Percentiles rank a stretch among this genome's conserved stretches.
phyloP scores from a whole-genome alignment of 2,797 vertebrate species.

The Cryptoblepharus egeriae region DNA sequence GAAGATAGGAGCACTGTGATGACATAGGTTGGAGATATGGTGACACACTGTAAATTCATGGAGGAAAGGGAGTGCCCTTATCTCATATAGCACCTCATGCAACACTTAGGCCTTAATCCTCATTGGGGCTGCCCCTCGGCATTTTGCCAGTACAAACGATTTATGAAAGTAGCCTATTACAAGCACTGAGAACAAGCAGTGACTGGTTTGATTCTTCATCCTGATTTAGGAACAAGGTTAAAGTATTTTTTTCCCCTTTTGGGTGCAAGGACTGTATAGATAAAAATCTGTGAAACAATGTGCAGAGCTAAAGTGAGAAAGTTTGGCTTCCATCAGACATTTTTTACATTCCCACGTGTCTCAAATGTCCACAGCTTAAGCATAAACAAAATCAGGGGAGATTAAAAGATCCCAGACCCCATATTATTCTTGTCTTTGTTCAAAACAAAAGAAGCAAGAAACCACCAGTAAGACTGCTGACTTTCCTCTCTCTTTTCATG shows the following conservation, averaged over 20 bases:
- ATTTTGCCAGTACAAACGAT: constrained; percentile 11
- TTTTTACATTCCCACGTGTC: constrained; percentile 67
- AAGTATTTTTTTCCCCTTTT: background rate
- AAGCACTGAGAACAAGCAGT: constrained; percentile 25
- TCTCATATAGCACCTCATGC: constrained; percentile 8
- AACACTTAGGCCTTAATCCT: background rate
- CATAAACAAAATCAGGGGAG: constrained; percentile 55
- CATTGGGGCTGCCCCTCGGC: background rate
- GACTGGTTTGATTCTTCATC: background rate
- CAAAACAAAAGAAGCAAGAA: constrained; percentile 25
- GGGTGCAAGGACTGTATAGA: constrained; percentile 20
- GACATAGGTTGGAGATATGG: background rate
- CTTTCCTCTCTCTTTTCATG: constrained; percentile 28
- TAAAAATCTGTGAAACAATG: constrained; percentile 52
- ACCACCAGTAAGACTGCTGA: background rate
- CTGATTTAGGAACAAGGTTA: constrained; percentile 21
- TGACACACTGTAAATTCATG: background rate
- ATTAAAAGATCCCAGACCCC: constrained; percentile 59
- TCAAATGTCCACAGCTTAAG: constrained; percentile 61
- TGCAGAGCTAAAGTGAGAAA: constrained; percentile 46
- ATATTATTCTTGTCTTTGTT: constrained; percentile 55
- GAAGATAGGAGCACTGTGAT: background rate
- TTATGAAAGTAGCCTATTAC: constrained; percentile 12
- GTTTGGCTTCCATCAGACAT: constrained; percentile 53
- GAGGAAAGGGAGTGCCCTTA: background rate